Percentiles rank a stretch among this genome's conserved stretches.
Evolutionary conservation across 2,888 invertebrate species (phyloP).

Genomic region (Allacma fusca): DNA sequence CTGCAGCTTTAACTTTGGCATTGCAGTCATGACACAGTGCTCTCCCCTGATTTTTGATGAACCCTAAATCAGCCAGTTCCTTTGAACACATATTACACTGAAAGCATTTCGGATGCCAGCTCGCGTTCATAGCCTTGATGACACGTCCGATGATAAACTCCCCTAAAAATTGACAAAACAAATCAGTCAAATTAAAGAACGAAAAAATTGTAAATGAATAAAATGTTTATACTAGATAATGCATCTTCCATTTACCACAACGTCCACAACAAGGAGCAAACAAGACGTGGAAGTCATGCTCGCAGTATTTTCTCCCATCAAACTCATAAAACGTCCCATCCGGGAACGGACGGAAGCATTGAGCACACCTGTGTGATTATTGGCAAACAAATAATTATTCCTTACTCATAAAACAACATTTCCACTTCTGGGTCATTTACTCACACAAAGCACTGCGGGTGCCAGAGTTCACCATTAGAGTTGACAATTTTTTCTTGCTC

Average conservation of each 20-base stretch:
- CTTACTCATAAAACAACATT: no score
- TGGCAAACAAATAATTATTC: no score
- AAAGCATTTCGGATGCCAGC: conserved; percentile 99
- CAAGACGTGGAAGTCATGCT: conserved; percentile 97
- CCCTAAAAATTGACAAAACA: conserved; percentile 66
- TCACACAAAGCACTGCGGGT: conserved; percentile 99
- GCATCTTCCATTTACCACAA: conserved; percentile 73
- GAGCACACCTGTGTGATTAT: conserved; percentile 82
- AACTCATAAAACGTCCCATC: conserved; percentile 99
- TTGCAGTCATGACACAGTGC: conserved; percentile 96
- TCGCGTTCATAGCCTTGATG: conserved; percentile 98
- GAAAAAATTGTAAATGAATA: neutral
- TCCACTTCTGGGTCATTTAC: no score
- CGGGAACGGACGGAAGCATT: conserved; percentile 97
- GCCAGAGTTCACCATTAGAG: conserved; percentile 98
- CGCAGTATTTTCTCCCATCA: conserved; percentile 98
- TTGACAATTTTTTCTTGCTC: conserved; percentile 98
- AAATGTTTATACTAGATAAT: neutral
- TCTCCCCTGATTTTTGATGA: conserved; percentile 87
- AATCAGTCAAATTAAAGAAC: neutral
- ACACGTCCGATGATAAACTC: conserved; percentile 99
- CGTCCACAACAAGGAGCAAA: conserved; percentile 87
- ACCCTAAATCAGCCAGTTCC: conserved; percentile 95
- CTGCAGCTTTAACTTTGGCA: conserved; percentile 92
- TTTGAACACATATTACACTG: conserved; percentile 91